Evolutionary conservation across 2,113 vertebrate genomes (phyloP), one percentile per base, ranked within the genome.

Genomic region (Lasiurus borealis): DNA sequence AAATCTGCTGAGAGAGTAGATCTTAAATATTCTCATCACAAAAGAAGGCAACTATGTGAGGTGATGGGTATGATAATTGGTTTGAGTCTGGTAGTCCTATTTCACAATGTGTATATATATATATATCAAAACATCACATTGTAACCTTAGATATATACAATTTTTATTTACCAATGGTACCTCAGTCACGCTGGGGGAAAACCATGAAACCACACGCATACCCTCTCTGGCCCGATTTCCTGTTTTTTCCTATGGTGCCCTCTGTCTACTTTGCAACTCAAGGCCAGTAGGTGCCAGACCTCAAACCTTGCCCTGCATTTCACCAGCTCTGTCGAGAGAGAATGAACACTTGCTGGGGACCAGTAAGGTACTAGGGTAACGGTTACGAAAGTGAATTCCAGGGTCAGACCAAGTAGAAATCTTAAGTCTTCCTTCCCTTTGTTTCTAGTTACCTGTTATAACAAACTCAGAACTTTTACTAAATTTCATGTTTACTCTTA

Each of bases 401-500:
- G 29, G 12, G 57, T 75, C 54, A 66, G 29, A 73, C 6, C 34
- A 25, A 44, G 34, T 14, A 48, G 83, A 82, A 75, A 72, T 54
- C 29, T 46, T 48, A 80, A 64, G 50, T 59, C 82, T n/a, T 85
- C 4, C 82, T n/a, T 85, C 3, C 31, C 46, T 25, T 80, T 8
- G 16, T 85, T 83, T 80, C 36, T 52, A 77, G 48, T 36, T 18
- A 15, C 69, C 40, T 40, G 10, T 50, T 54, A 5, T 80, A 72
- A 86, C 52, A 52, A 72, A 46, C 44, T 64, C 10, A 34, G 9
- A 73, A 73, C 21, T 73, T 72, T 68, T 27, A 44, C 73, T n/a
- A 25, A 66, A 75, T 89, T 59, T 85, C 54, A 78, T 76, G 64
- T 87, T 90, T 66, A 46, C 27, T 84, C 90, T 83, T 59, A 73